Evolutionary conservation across 2,113 vertebrate genomes (phyloP).

Genomic region (Hippocampus mohnikei): DNA sequence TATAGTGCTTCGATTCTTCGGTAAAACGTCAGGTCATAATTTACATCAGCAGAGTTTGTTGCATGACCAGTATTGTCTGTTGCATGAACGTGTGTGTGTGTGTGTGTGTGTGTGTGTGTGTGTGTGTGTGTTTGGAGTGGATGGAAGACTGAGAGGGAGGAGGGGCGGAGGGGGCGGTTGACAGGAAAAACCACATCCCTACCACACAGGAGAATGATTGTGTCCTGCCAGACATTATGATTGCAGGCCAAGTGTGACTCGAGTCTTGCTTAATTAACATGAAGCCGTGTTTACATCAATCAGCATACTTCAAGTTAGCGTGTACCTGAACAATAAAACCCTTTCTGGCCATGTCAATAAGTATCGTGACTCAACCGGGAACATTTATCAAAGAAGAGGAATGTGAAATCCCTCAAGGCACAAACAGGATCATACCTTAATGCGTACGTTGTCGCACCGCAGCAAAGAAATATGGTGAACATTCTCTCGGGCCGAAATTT

Average conservation of each 20-base stretch:
- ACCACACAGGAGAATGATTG: conserved; percentile 39
- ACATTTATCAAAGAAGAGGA: neutral
- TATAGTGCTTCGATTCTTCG: neutral
- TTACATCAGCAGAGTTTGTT: neutral
- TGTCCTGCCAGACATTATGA: neutral
- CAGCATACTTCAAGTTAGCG: neutral
- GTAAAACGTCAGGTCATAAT: neutral
- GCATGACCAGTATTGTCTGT: neutral
- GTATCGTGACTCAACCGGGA: neutral
- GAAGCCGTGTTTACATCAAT: neutral
- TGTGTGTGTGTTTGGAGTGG: conserved; percentile 8
- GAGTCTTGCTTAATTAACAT: neutral
- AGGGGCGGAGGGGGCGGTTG: conserved; percentile 21
- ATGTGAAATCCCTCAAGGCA: neutral
- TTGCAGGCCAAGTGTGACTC: neutral
- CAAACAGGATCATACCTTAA: neutral
- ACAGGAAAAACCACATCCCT: conserved; percentile 74
- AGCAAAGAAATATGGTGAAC: too few relatives aligned
- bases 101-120: neutral
- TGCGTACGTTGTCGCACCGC: too few relatives aligned
- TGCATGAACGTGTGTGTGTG: neutral
- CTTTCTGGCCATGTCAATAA: neutral
- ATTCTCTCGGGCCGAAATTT: too few relatives aligned
- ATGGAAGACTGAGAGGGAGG: conserved; percentile 22
- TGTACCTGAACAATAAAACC: neutral